These are phyloP conservation scores for Nemoura dubitans DNA, from an alignment of 2,888 invertebrate genomes.

Conservation along the genomic window DNA sequence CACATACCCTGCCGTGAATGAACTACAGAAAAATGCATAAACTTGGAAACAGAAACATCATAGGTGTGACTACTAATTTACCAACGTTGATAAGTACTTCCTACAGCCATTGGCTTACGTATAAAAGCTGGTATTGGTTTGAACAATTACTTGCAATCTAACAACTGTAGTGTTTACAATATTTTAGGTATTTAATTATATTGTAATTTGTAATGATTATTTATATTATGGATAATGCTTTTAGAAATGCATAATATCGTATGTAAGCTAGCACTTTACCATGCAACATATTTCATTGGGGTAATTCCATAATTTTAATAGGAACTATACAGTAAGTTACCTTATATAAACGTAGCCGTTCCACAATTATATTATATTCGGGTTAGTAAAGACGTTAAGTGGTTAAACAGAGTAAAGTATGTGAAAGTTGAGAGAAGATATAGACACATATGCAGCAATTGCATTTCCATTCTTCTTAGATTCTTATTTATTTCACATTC, in stretches of 20 bases:
- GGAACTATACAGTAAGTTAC: constrained; percentile 45
- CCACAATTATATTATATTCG: not conserved
- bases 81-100: not conserved
- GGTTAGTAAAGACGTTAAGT: not conserved
- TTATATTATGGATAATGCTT: not conserved
- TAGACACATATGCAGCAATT: not conserved
- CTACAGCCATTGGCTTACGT: not conserved
- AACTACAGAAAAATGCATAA: not conserved
- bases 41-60: not conserved
- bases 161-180: not conserved
- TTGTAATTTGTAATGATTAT: not conserved
- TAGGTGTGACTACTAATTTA: not conserved
- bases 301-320: constrained; percentile 56
- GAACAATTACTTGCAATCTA: not conserved
- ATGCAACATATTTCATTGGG: not conserved
- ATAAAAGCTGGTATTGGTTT: not conserved
- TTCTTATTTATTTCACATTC: not conserved
- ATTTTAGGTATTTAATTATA: not conserved
- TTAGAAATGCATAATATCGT: not conserved
- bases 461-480: not conserved
- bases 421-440: not conserved
- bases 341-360: not conserved
- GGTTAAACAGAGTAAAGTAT: not conserved
- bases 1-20: not conserved
- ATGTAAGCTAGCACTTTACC: not conserved